These are phyloP conservation scores for Tragelaphus buxtoni DNA, from an alignment of 2,113 vertebrate genomes.

Conservation along the genomic window DNA sequence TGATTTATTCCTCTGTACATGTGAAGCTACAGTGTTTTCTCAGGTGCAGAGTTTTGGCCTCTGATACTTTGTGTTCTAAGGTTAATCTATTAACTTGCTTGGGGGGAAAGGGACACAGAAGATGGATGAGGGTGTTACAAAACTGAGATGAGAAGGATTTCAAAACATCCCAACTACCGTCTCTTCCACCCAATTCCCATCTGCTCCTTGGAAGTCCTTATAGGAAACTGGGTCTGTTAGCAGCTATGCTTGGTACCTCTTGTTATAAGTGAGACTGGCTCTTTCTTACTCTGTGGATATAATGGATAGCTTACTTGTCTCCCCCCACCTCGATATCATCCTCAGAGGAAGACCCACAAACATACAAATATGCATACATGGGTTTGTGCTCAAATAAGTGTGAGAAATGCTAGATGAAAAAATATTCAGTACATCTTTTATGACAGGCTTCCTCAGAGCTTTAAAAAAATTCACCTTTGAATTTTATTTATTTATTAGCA, in stretches of 20 bases:
- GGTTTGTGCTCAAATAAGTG: not conserved
- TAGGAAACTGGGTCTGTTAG: not conserved
- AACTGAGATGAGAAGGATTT: conserved; percentile 1
- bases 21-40: conserved; percentile 40
- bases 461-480: not conserved
- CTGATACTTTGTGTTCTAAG: conserved; percentile 20
- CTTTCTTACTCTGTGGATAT: not conserved
- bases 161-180: not conserved
- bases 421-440: not conserved
- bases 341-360: not conserved
- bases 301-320: not conserved
- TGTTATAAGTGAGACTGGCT: not conserved
- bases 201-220: not conserved
- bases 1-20: conserved; percentile 51
- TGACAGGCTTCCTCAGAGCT: not conserved
- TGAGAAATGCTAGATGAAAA: not conserved
- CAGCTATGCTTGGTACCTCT: not conserved
- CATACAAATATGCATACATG: not conserved
- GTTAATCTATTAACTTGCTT: conserved; percentile 50
- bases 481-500: not conserved
- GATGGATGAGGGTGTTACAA: conserved; percentile 47
- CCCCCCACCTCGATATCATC: not conserved
- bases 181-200: not conserved
- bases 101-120: not conserved
- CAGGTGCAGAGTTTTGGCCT: conserved; percentile 35